A percentile compares a stretch with the other conserved stretches of the same genome.
Conservation (phyloP, 2,113 vertebrate genomes). For the Nerophis ophidion region DNA sequence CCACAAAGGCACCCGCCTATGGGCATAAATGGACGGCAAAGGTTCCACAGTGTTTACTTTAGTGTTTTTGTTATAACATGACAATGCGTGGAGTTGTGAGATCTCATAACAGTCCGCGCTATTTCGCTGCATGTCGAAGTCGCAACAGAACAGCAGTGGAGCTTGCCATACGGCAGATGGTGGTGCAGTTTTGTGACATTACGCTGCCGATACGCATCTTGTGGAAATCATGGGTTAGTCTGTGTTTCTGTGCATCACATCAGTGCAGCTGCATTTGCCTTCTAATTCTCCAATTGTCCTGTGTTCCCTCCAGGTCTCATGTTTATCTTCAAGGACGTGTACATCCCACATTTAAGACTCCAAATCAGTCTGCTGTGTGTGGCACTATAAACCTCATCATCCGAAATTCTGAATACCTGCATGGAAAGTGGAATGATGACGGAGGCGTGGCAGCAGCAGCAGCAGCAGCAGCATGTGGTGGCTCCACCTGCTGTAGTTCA, state of each 20-base stretch:
- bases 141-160: too few relatives aligned
- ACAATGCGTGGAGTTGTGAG: too few relatives aligned
- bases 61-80: too few relatives aligned
- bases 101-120: too few relatives aligned
- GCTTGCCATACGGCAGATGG: too few relatives aligned
- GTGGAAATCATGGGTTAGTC: too few relatives aligned
- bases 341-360: slow-evolving; percentile 10
- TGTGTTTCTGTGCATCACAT: neutral
- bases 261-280: neutral
- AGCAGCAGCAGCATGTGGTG: slow-evolving; percentile 74
- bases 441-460: slow-evolving; percentile 72
- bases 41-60: too few relatives aligned
- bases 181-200: too few relatives aligned
- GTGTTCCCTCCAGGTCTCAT: slow-evolving; percentile 18
- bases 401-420: slow-evolving; percentile 36
- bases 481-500: slow-evolving; percentile 82
- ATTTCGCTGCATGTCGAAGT: too few relatives aligned
- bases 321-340: slow-evolving; percentile 15
- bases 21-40: too few relatives aligned
- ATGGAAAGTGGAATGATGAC: slow-evolving; percentile 70
- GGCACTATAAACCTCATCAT: slow-evolving; percentile 8
- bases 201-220: too few relatives aligned
- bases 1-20: too few relatives aligned
- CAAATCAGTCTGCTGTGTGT: slow-evolving; percentile 17
- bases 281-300: slow-evolving; percentile 1